Base-by-base conservation (phyloP, 2,888 invertebrate species). In the Cepaea hortensis region DNA sequence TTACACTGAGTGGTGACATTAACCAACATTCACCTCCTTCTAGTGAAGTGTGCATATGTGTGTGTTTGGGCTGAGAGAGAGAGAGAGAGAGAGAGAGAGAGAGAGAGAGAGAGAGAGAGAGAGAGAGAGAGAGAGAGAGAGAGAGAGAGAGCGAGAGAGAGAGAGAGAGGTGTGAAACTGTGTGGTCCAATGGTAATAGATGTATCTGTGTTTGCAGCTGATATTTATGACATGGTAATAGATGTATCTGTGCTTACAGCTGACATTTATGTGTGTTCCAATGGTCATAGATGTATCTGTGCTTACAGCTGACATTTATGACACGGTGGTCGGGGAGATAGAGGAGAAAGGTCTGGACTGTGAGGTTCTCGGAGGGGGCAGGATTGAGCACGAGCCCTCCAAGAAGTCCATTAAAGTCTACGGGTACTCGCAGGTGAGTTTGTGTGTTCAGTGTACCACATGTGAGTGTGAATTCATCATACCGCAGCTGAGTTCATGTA, bases 321-420 rank as follows among this genome's bases (percentile, higher is more conserved):
- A 97, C 76, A 93, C 94, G 70, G 93, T 94, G 0, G 91, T 92
- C 55, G 92, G 93, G 23, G 90, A 91, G 23, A 92, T 95, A 50
- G 91, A 92, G 88, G 89, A 89, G 35, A 90, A 95, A 18, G 96
- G 95, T 0, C 93, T 97, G 87, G 96, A 97, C 88, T 96, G 96
- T 88, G 97, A 98, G 92, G 98, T 98, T 90, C 94, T 98, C 20
- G 99, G 99, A 6, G 99, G 99, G 35, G 99, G 99, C n/a, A 96
- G 98, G 92, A 98, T 99, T 92, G 96, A 96, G 72, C 98, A 98
- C 94, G 96, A 97, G 87, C 95, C 97, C 0, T 96, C 95, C 13
- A 95, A 96, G 80, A 98, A 97, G 93, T 96, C 96, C 89, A 96
- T 99, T 76, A 96, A 97, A 92, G 97, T 99, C 88, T 99, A 97